Evolutionary conservation across 2,797 vertebrate species (phyloP).

Genomic region (Sebastes iracundus): DNA sequence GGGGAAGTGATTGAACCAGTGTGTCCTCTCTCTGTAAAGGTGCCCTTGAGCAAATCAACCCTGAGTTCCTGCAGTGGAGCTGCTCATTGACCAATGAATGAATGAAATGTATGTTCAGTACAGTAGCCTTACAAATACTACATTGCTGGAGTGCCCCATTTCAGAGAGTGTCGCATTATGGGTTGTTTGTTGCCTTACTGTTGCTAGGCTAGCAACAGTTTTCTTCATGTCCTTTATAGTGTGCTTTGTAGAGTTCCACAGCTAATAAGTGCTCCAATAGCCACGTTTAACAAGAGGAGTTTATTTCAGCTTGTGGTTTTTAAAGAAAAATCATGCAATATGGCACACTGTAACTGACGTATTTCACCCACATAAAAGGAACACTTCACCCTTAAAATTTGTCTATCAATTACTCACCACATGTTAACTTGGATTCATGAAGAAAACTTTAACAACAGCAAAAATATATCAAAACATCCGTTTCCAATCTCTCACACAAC

Average conservation of each 20-base stretch:
- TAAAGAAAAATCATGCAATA: neutral
- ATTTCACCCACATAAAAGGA: neutral
- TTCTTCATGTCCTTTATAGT: neutral
- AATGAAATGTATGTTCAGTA: too few relatives aligned
- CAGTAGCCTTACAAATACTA: neutral
- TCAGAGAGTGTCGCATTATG: neutral
- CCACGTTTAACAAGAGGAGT: neutral
- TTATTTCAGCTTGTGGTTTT: neutral
- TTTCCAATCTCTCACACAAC: too few relatives aligned
- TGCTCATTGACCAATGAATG: neutral
- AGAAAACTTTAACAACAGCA: neutral
- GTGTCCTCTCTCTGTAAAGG: neutral
- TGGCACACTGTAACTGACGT: neutral
- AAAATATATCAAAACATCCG: too few relatives aligned
- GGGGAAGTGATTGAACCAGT: neutral
- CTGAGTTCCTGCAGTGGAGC: neutral
- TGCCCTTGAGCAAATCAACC: neutral
- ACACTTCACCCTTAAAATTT: neutral
- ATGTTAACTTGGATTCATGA: neutral
- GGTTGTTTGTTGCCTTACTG: neutral
- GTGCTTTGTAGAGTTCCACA: neutral
- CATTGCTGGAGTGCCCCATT: neutral
- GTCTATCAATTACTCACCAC: neutral
- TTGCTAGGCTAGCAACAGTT: neutral
- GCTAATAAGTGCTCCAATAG: neutral